Conservation (phyloP, 2,888 invertebrate species). For the Meliscaeva auricollis region DNA sequence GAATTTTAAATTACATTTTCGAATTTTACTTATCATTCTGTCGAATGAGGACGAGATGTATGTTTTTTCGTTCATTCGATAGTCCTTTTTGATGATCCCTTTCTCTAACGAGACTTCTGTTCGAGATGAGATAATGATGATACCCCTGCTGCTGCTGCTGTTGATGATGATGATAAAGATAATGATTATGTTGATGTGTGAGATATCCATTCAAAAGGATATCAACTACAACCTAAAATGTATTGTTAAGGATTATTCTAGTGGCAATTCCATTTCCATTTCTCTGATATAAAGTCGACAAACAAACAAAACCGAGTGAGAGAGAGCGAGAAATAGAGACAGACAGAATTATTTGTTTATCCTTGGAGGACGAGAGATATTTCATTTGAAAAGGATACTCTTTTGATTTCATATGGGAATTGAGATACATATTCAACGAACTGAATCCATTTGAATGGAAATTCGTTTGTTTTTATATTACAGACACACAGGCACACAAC, state of each 20-base stretch:
- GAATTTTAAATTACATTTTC: conserved; percentile 73
- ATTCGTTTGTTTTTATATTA: conserved; percentile 2
- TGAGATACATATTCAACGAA: conserved; percentile 42
- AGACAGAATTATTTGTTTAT: no score
- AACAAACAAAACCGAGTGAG: conserved; percentile 1
- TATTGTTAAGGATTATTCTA: conserved; percentile 68
- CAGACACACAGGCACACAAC: background rate
- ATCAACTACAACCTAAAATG: conserved; percentile 71
- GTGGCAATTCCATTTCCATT: conserved; percentile 61
- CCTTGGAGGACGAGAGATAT: conserved; percentile 17
- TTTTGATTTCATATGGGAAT: conserved; percentile 54
- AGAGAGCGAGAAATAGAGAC: no score
- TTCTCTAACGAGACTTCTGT: background rate
- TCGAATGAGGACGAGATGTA: background rate
- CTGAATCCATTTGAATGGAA: conserved; percentile 36
- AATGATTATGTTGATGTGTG: conserved; percentile 60
- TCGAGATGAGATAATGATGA: conserved; percentile 18
- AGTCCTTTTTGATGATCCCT: no score
- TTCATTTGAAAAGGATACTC: conserved; percentile 65
- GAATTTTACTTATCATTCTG: conserved; percentile 20
- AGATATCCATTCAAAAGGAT: conserved; percentile 70
- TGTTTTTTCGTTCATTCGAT: no score
- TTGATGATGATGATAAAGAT: conserved; percentile 2
- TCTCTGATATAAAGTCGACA: conserved; percentile 15
- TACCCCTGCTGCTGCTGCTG: background rate